Evolutionary conservation across 2,888 invertebrate genomes (phyloP), one percentile per base, ranked within the genome.

Genomic region (Lasioglossum marginatum): DNA sequence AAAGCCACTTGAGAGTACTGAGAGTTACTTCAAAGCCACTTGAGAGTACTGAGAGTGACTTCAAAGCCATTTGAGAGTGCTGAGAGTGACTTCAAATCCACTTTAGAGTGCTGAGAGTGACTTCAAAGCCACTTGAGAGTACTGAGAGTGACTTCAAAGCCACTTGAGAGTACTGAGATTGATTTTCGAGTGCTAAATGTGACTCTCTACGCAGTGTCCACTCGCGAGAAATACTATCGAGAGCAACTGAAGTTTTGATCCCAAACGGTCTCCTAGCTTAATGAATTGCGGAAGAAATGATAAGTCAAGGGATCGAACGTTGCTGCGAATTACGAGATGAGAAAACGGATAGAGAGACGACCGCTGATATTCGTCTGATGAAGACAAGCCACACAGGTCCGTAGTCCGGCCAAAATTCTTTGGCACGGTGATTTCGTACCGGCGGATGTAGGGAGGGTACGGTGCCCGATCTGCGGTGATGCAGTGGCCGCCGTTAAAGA

Each of bases 401-500:
- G n/a, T 73, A 48, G 31, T 63, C 79, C 75, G 60, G 88, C 82
- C 72, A 85, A 87, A 89, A 85, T 87, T 80, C 81, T 57, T 81
- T 83, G 79, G 87, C 76, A 81, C 77, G 79, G 66, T 82, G 83
- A 83, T 88, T 72, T 73, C 81, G 52, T 27, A n/a, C 68, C 79
- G 52, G 52, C 71, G 48, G 73, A 82, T 76, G 74, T 45, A n/a
- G 27, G 31, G 31, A 79, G 12, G 77, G 60, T 27, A 23, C 72
- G 73, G n/a, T 43, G 68, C 63, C 48, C 68, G 79, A 77, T 52
- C 73, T 77, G 82, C 73, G 78, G 72, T 77, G 77, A 66, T 70
- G 83, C 83, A 74, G 83, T 66, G 84, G 81, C 45, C 71, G 63
- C 57, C 31, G 70, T 79, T 71, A 86, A 81, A 85, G 66, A 74